These are phyloP conservation scores for Corythaixoides concolor DNA, from an alignment of 2,113 vertebrate species.

Conservation along the genomic window DNA sequence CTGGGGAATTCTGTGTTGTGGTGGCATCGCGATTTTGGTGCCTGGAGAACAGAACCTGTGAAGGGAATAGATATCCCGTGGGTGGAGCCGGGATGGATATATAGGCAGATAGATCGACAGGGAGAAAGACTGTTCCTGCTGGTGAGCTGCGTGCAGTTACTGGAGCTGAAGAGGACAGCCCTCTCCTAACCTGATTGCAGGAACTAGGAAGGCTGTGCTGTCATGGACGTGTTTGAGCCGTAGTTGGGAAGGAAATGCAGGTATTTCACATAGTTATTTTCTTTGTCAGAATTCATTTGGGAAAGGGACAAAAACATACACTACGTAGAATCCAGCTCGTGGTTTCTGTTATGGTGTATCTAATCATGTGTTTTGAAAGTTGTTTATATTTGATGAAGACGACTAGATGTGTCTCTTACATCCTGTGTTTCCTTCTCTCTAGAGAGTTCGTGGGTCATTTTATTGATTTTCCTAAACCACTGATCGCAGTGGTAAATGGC, in stretches of 20 bases:
- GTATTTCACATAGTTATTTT: background rate
- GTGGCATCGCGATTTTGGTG: background rate
- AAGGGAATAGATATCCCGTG: background rate
- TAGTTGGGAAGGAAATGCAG: background rate
- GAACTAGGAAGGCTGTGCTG: background rate
- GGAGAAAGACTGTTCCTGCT: background rate
- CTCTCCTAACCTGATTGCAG: background rate
- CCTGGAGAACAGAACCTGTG: background rate
- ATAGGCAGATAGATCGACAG: background rate
- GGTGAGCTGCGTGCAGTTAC: background rate
- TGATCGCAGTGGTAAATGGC: conserved; percentile 84
- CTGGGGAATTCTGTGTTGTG: background rate
- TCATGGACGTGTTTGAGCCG: background rate
- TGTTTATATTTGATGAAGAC: background rate
- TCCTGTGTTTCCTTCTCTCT: background rate
- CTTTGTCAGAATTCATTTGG: background rate
- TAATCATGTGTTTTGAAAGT: background rate
- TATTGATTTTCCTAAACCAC: conserved; percentile 89
- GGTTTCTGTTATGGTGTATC: background rate
- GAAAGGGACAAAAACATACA: background rate
- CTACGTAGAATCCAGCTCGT: background rate
- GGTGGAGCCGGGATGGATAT: background rate
- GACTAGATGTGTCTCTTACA: background rate
- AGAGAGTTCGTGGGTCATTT: conserved; percentile 78
- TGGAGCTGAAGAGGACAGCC: background rate